These are phyloP conservation scores for Siphlonurus alternatus DNA, from an alignment of 2,888 invertebrate genomes.

Conservation along the genomic window DNA sequence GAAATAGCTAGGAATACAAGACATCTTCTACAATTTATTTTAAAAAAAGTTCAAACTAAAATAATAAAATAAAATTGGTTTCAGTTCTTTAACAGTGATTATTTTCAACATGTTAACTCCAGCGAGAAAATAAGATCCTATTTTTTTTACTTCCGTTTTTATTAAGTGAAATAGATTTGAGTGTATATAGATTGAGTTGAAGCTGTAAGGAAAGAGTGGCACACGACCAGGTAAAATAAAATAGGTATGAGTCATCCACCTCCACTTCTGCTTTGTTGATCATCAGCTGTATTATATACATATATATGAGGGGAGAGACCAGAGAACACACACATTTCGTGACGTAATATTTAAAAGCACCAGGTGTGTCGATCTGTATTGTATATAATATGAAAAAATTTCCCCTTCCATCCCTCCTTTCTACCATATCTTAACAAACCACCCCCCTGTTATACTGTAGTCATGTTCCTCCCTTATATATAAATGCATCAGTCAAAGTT, in stretches of 20 bases:
- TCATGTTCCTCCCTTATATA: neutral
- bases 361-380: neutral
- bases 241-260: neutral
- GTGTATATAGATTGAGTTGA: too few relatives aligned
- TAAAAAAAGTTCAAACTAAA: too few relatives aligned
- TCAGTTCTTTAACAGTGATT: too few relatives aligned
- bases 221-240: neutral
- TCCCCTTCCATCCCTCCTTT: neutral
- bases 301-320: too few relatives aligned
- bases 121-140: too few relatives aligned
- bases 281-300: neutral
- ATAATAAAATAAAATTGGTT: too few relatives aligned
- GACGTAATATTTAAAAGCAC: neutral
- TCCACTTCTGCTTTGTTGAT: neutral
- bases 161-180: too few relatives aligned
- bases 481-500: neutral
- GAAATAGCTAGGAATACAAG: too few relatives aligned
- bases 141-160: too few relatives aligned
- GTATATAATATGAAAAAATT: neutral
- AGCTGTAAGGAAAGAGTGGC: neutral
- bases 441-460: neutral
- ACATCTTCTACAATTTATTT: too few relatives aligned
- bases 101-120: too few relatives aligned
- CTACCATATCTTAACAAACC: neutral
- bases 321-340: neutral